phyloP scores from a whole-genome alignment of 2,113 vertebrate species.

The Ifrita kowaldi region DNA sequence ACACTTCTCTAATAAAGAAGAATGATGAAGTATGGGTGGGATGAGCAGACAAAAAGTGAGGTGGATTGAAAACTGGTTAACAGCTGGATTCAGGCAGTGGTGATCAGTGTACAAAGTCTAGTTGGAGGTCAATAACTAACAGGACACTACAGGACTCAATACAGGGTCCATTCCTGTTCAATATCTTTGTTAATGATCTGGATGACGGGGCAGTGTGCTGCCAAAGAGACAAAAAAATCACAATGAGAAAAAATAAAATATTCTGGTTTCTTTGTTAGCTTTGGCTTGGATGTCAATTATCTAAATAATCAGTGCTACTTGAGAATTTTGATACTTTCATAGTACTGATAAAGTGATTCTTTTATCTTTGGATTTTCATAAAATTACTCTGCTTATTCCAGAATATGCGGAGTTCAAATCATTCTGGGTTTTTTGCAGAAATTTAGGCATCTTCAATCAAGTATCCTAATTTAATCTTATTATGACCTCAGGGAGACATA shows the following conservation, averaged over 20 bases:
- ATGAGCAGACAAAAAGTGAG: background rate
- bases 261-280: background rate
- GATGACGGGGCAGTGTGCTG: background rate
- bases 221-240: background rate
- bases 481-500: background rate
- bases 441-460: background rate
- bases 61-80: background rate
- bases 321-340: background rate
- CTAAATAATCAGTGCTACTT: background rate
- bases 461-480: background rate
- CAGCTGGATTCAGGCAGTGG: rapidly evolving
- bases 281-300: background rate
- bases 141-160: background rate
- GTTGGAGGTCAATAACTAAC: background rate
- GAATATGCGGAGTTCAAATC: background rate
- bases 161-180: background rate
- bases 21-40: background rate
- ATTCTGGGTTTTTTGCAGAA: background rate
- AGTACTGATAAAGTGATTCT: background rate
- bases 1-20: background rate
- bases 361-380: background rate
- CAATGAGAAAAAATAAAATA: background rate
- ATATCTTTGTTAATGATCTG: background rate
- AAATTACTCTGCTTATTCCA: background rate
- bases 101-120: background rate